phyloP scores from a whole-genome alignment of 2,113 vertebrate species.

The Hydrolagus affinis region DNA sequence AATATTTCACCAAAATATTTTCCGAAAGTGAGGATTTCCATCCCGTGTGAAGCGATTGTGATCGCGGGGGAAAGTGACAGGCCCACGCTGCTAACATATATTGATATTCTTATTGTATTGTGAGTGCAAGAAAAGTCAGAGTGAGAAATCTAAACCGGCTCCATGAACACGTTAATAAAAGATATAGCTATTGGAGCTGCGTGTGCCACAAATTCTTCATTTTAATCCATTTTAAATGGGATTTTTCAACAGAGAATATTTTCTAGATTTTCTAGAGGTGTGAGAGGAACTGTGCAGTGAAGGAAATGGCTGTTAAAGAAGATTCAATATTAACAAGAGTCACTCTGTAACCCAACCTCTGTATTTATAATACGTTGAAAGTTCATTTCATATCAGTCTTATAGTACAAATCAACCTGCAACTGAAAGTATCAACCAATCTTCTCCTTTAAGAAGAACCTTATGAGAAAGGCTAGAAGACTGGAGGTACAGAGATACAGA shows the following conservation, averaged over 20 bases:
- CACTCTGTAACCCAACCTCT: too few species aligned
- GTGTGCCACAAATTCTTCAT: too few species aligned
- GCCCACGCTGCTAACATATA: not conserved
- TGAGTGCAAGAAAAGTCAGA: not conserved
- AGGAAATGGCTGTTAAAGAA: not conserved
- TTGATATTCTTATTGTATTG: not conserved
- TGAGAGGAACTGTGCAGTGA: not conserved
- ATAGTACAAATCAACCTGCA: not conserved
- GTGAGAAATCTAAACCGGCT: not conserved
- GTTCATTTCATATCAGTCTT: not conserved
- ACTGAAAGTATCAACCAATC: too few species aligned
- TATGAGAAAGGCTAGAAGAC: not conserved
- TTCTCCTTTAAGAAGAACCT: not conserved
- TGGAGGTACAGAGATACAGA: not conserved
- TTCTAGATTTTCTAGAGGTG: not conserved
- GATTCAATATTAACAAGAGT: not conserved
- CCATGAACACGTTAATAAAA: not conserved
- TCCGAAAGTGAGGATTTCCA: too few species aligned
- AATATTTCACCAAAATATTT: slow-evolving; percentile 5
- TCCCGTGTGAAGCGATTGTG: not conserved
- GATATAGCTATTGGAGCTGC: not conserved
- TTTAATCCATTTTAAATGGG: not conserved
- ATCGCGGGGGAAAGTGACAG: not conserved
- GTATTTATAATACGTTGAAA: too few species aligned
- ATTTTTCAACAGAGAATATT: too few species aligned